Evolutionary conservation across 1,140 invertebrate genomes (phyloP), one percentile per base, ranked within the genome.

Genomic region (Drosophila kanapiae): DNA sequence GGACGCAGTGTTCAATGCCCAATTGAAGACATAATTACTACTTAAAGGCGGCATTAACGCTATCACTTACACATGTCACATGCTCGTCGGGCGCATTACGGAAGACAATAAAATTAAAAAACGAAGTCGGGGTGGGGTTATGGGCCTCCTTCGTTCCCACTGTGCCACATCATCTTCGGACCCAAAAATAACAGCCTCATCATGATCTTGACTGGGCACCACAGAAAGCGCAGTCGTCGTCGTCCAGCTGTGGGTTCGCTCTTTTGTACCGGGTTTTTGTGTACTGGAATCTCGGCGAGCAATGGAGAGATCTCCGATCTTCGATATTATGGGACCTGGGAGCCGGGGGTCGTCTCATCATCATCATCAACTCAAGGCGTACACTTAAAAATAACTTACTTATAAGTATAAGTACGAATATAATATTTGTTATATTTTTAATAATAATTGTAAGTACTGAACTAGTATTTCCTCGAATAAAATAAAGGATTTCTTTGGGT

Each of bases 31-130:
- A 87, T 90, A 88, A 88, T 88, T 88, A 88, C 84, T 88, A 88
- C 84, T 88, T 88, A 88, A 88, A 82, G 75, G 80, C 85, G 62
- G 84, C 84, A 88, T 88, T 88, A 90, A 88, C 78, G 81, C 85
- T 88, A 88, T 88, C 84, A 88, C 84, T 88, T 88, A 88, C 84
- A 88, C 84, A 88, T 88, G 84, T 88, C 84, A 88, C 84, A 88
- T 81, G 84, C 59, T 90, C 63, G 77, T 88, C 85, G 78, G 56
- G 56, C 53, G 74, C 84, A 88, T 88, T 88, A 88, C 78, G 58
- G 75, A 67, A 78, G 82, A 88, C 85, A 88, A 88, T 90, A 72
- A 83, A 72, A 68, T 18, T n/a, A 27, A 37, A 45, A 49, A n/a
- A 31, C 60, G 31, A 51, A 33, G 51, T 45, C 27, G 49, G 49